phyloP scores from a whole-genome alignment of 2,113 vertebrate species.

The Nothocercus julius region DNA sequence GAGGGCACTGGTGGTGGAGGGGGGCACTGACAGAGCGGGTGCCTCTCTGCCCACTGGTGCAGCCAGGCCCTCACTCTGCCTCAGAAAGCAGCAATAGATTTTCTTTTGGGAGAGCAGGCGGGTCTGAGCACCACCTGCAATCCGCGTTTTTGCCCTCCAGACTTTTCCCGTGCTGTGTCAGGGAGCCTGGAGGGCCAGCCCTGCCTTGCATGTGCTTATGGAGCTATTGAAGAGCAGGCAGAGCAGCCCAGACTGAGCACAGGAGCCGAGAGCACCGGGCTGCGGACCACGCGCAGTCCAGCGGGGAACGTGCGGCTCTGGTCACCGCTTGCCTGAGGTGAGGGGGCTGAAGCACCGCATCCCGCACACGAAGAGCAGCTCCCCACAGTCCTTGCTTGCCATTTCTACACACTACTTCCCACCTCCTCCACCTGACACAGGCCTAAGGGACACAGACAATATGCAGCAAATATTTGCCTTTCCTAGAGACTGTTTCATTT shows the following conservation, averaged over 20 bases:
- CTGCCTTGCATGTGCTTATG: accelerated
- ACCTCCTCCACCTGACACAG: neutral
- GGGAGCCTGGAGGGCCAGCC: neutral
- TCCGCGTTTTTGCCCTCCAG: neutral
- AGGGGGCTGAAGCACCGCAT: neutral
- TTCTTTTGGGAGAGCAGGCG: neutral
- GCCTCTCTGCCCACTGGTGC: neutral
- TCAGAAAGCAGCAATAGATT: neutral
- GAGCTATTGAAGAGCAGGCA: neutral
- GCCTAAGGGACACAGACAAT: neutral
- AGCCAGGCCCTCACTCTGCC: neutral
- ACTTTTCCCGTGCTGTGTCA: neutral
- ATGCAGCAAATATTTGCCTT: neutral
- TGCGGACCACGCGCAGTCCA: neutral
- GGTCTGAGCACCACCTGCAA: neutral
- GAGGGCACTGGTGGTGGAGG: neutral
- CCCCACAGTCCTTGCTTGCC: neutral
- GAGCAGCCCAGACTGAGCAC: neutral
- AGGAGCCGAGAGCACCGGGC: neutral
- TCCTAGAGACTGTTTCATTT: neutral
- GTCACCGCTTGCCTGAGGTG: neutral
- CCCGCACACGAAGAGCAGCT: neutral
- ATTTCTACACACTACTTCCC: neutral
- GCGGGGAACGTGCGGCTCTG: neutral
- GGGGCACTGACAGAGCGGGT: neutral